Conservation (phyloP, 23 tunicate species). For the Oikopleura albicans region DNA sequence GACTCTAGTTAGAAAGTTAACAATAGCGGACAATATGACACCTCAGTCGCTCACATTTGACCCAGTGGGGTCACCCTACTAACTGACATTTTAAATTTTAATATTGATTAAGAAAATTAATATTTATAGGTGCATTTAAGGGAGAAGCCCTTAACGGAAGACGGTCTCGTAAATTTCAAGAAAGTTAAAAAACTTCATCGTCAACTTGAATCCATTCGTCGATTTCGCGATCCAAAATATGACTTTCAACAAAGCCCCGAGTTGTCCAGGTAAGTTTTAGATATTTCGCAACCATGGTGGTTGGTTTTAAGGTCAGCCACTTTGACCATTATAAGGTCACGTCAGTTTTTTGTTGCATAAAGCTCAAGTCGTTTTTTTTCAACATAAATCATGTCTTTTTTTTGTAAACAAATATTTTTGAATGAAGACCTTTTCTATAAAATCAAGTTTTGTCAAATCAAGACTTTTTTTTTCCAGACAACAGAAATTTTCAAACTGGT, state of each 20-base stretch:
- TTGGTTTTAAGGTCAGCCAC: background rate
- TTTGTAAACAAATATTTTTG: no score
- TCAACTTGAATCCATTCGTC: background rate
- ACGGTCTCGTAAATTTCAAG: slow-evolving; percentile 1
- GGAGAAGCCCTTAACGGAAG: background rate
- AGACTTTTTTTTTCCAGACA: background rate
- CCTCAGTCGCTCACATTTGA: no score
- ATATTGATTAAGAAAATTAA: background rate
- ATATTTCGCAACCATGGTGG: background rate
- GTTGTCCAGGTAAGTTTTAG: background rate
- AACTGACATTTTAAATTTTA: background rate
- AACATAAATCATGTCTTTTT: no score
- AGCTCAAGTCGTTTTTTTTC: no score
- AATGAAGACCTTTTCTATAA: no score
- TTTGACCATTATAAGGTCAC: background rate
- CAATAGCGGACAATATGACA: no score
- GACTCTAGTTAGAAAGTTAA: no score
- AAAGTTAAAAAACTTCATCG: background rate
- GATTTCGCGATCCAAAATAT: background rate
- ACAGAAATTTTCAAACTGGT: no score
- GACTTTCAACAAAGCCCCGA: background rate
- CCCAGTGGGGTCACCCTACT: no score
- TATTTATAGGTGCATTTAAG: slow-evolving; percentile 1
- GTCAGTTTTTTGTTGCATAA: background rate
- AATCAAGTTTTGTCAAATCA: background rate